Evolutionary conservation across 64 coral and sea anemone genomes (phyloP), one percentile per base, ranked within the genome.

Genomic region (Actinia equina): DNA sequence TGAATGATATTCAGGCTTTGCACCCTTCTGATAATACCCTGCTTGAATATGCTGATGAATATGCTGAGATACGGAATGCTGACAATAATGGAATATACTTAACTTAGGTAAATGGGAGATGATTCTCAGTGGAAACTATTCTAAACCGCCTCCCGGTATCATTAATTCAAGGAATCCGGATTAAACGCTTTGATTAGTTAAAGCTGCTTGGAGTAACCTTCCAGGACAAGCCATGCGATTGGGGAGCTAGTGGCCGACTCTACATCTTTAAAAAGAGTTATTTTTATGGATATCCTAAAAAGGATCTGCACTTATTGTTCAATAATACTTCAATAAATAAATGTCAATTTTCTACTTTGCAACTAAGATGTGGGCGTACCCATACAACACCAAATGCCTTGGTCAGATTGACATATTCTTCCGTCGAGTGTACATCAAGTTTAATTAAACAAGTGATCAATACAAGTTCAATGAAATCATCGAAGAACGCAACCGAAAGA

Each of bases 231-330:
- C 27, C 84, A 17, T 64, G 84, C 12, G 37, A 55, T 2, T 79
- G 87, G 71, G 86, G 70, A 54, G 88, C 58, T 63, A 83, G 59
- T 49, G 59, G 52, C 22, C 59, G 88, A 83, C 37, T 83, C 23
- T 70, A 83, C 61, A 83, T 89, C n/a, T 59, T 83, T 2, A 89
- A 41, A 89, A 42, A 82, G 17, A 82, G 87, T 82, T 58, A 89
- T 13, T 64, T 80, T 26, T 89, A 83, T 62, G 79, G 77, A 5
- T 88, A 80, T 20, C 15, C 87, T 59, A 17, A 52, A 59, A 2
- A 89, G 43, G 53, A 89, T 16, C 77, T 89, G 9, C 25, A 19
- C 9, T 9, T 84, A 3, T 56, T 89, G 20, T 89, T 84, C 83
- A 42, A 89, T 54, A 89, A 44, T n/a, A n/a, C n/a, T 49, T 37